Evolutionary conservation across 2,797 vertebrate species (phyloP).

Genomic region (Glossophaga mutica): DNA sequence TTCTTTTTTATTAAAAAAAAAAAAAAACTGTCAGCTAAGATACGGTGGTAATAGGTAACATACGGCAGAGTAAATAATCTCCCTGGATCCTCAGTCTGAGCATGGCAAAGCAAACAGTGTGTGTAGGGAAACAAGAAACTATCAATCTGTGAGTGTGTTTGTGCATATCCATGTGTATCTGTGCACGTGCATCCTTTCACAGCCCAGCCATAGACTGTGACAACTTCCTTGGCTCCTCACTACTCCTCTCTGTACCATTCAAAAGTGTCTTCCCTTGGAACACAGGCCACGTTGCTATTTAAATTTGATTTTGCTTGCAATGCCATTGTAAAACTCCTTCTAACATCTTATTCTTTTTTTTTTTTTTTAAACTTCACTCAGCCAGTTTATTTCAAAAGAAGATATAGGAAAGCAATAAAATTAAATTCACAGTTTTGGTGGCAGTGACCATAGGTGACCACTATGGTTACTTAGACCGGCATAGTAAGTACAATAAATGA

Average conservation of each 20-base stretch:
- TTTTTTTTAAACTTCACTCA: neutral
- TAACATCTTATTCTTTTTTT: neutral
- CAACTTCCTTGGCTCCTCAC: neutral
- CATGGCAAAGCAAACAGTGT: neutral
- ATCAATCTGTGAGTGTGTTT: neutral
- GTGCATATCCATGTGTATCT: accelerated
- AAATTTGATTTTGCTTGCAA: neutral
- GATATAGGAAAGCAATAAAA: neutral
- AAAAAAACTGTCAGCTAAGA: neutral
- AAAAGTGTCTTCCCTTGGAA: neutral
- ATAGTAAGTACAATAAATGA: neutral
- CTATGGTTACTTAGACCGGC: neutral
- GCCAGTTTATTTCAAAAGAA: neutral
- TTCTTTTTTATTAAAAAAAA: neutral
- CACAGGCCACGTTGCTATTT: neutral
- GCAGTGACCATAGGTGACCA: neutral
- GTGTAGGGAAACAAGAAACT: neutral
- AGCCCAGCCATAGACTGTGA: neutral
- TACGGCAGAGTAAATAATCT: neutral
- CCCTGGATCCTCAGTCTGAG: neutral
- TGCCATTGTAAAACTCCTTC: neutral
- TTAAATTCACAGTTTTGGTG: neutral
- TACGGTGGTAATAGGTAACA: neutral
- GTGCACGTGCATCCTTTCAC: neutral
- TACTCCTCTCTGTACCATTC: neutral